phyloP scores from a whole-genome alignment of 2,113 vertebrate species.

The Lates calcarifer region DNA sequence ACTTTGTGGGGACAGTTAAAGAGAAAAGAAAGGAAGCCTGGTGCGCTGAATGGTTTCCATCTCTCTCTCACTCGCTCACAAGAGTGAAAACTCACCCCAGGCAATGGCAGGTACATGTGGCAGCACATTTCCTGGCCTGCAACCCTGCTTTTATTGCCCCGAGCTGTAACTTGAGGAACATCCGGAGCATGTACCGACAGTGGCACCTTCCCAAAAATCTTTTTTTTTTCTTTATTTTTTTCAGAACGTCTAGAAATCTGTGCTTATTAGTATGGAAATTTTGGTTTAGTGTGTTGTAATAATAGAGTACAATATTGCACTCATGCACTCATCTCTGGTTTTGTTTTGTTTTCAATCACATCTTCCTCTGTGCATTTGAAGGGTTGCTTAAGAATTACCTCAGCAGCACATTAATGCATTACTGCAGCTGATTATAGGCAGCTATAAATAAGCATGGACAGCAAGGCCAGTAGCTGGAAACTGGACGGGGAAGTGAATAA shows the following conservation, averaged over 20 bases:
- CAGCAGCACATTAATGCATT: constrained; percentile 44
- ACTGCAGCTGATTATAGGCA: constrained; percentile 50
- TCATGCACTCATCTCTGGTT: constrained; percentile 1
- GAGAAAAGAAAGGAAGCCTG: constrained; percentile 45
- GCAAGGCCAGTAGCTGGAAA: constrained; percentile 46
- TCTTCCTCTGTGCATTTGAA: constrained; percentile 4
- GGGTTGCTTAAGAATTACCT: constrained; percentile 46
- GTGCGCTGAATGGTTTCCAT: constrained; percentile 65
- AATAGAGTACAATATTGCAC: not conserved
- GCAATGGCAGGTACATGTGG: constrained; percentile 71
- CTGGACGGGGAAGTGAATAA: constrained; percentile 64
- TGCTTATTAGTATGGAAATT: not conserved
- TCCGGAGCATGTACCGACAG: constrained; percentile 60
- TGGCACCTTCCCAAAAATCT: constrained; percentile 29
- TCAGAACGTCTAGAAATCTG: not conserved
- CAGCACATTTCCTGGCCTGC: constrained; percentile 74
- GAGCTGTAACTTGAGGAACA: constrained; percentile 72
- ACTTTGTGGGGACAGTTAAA: constrained; percentile 56
- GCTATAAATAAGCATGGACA: constrained; percentile 55
- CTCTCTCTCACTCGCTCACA: constrained; percentile 50
- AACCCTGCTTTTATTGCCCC: constrained; percentile 70
- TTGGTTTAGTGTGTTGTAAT: not conserved
- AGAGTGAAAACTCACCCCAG: constrained; percentile 60
- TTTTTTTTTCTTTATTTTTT: constrained; percentile 23
- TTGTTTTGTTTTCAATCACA: constrained; percentile 15